Base-by-base conservation (phyloP, 2,888 invertebrate genomes). In the Drosophila nr. perissopoda region DNA sequence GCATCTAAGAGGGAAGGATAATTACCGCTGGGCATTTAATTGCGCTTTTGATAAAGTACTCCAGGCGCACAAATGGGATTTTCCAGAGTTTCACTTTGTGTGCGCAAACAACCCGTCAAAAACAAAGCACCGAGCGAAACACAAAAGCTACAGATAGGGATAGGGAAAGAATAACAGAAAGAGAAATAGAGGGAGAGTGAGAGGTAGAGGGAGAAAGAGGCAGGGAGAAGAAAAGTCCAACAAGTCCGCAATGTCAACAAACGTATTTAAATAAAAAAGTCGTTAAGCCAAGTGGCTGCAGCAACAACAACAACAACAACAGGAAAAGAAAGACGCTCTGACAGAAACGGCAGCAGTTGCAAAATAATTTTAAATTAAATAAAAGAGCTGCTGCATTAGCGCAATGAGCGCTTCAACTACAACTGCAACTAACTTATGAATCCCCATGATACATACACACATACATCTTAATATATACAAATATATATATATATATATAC, bases 251-350 rank as follows among this genome's bases (percentile, higher is more conserved):
- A 86, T 81, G 88, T 87, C 86, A 87, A 89, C 90, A 87, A 89
- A 89, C 81, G 86, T 86, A 89, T 89, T 87, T 82, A 82, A 88
- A 88, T 90, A 83, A 86, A 88, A 88, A 87, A 80, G 83, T 90
- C 89, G 82, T 88, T 86, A 88, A 81, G 84, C 75, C 88, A 88
- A 90, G 82, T 90, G 90, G 76, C 79, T 76, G 77, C 70, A 70
- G 75, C 80, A 54, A 18, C 34, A 54, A 2, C 51, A 31, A 21
- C 29, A 62, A 25, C 18, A 66, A 38, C 18, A 57, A 51, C 11
- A n/a, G 64, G 18, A 34, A 51, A 56, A 59, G n/a, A 54, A 61
- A 36, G 52, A 64, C 33, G 65, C 51, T 51, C 51, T 57, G 49
- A 49, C 42, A 58, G 49, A n/a, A 60, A 36, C 56, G 52, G 36